Percentiles rank a stretch among this genome's conserved stretches.
Evolutionary conservation across 2,888 invertebrate species (phyloP).

Genomic region (Philereme vetulata): DNA sequence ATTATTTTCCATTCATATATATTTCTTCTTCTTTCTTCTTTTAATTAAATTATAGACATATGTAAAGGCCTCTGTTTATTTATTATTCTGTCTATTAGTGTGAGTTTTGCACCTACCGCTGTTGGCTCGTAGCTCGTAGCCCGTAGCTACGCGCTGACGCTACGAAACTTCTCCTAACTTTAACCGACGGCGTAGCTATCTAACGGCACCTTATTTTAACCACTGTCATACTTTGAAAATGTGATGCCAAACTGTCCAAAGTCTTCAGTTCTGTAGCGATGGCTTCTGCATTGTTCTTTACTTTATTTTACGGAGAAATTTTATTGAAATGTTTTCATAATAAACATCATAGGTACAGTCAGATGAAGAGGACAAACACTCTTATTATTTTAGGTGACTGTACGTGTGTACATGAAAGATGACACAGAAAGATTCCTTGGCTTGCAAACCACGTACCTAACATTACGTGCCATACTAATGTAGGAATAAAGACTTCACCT

Average conservation of each 20-base stretch:
- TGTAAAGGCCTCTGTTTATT: background rate
- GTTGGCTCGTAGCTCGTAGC: slow-evolving; percentile 23
- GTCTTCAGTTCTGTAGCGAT: slow-evolving; percentile 20
- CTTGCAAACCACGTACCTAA: background rate
- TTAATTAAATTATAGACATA: no score
- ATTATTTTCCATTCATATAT: no score
- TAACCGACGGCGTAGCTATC: slow-evolving; percentile 51
- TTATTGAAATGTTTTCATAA: background rate
- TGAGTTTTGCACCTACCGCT: background rate
- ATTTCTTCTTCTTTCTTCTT: no score
- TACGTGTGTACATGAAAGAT: no score
- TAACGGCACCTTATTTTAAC: slow-evolving; percentile 45
- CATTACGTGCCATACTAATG: no score
- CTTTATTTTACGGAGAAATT: background rate
- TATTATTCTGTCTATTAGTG: background rate
- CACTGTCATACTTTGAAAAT: slow-evolving; percentile 48
- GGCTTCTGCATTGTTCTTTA: slow-evolving; percentile 2
- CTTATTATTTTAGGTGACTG: no score
- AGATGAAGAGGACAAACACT: background rate
- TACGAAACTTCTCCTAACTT: slow-evolving; percentile 54
- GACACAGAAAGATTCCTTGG: no score
- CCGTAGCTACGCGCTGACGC: slow-evolving; percentile 37
- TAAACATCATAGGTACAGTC: background rate
- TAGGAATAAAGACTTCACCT: no score
- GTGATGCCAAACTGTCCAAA: slow-evolving; percentile 52